phyloP scores from a whole-genome alignment of 2,797 vertebrate species.

The Pangasius larnaudii region DNA sequence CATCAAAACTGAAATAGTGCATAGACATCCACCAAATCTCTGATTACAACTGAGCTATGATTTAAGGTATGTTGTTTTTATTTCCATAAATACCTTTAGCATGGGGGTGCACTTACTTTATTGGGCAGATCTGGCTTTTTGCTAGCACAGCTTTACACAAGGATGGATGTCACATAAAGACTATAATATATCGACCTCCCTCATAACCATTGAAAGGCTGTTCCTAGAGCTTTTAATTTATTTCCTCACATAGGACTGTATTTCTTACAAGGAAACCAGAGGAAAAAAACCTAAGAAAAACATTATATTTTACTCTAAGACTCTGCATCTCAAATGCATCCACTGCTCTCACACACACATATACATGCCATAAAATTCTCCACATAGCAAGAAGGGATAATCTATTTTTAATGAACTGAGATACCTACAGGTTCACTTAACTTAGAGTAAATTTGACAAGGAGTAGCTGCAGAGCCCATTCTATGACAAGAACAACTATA shows the following conservation, averaged over 20 bases:
- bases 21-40: not conserved
- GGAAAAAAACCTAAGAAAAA: not conserved
- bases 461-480: not conserved
- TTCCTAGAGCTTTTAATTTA: slow-evolving; percentile 68
- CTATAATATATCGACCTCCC: slow-evolving; percentile 73
- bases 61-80: slow-evolving; percentile 79
- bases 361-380: not conserved
- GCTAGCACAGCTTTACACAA: slow-evolving; percentile 66
- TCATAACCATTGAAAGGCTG: slow-evolving; percentile 59
- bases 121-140: slow-evolving; percentile 67
- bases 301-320: not conserved
- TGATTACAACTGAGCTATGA: slow-evolving; percentile 67
- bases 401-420: not conserved
- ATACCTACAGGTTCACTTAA: not conserved
- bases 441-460: not conserved
- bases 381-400: not conserved
- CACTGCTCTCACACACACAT: not conserved
- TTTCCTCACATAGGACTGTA: slow-evolving; percentile 68
- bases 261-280: slow-evolving; percentile 58
- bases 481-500: not conserved
- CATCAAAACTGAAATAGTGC: not conserved
- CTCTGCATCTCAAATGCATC: not conserved
- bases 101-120: slow-evolving; percentile 71
- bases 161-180: slow-evolving; percentile 77
- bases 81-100: slow-evolving; percentile 73